Base-by-base conservation (phyloP, 2,888 invertebrate genomes). In the Coleophora flavipennella region DNA sequence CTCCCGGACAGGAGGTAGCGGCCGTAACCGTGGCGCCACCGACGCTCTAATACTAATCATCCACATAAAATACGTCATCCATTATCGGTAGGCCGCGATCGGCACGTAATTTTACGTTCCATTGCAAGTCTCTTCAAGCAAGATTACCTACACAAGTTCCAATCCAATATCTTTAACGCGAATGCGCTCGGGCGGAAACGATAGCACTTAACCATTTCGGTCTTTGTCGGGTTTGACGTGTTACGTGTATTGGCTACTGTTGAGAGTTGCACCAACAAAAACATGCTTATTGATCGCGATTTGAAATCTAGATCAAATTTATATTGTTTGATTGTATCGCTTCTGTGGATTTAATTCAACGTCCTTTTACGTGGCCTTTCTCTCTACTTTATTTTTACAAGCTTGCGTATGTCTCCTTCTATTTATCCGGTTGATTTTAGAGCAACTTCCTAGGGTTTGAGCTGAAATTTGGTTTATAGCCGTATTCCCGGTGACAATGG, bases 31-130 rank as follows among this genome's bases (percentile, higher is more conserved):
- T n/a, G n/a, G n/a, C n/a, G n/a, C n/a, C n/a, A n/a, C n/a, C n/a
- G n/a, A n/a, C n/a, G n/a, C n/a, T n/a, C n/a, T n/a, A n/a, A n/a
- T n/a, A n/a, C n/a, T 20, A 20, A 14, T 38, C 25, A 35, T 31
- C 36, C 39, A 31, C 11, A 36, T 28, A 8, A n/a, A 40, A 10
- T 42, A 31, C 33, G 37, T 43, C 38, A 36, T 43, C 38, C 41
- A 45, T 44, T 40, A 42, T 38, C 57, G 57, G 59, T 65, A 68
- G 60, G 58, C 59, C 61, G 64, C 67, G 59, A 68, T 70, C 65
- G 64, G 65, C 62, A 62, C 57, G 65, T 67, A 71, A 80, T 80
- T 79, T 79, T 67, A 77, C 77, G 78, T 69, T 67, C 63, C 72
- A 78, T 74, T 77, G 73, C 63, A 64, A 67, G 67, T 72, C 67